Percentiles rank a stretch among this genome's conserved stretches.
Evolutionary conservation across 2,888 invertebrate species (phyloP).

Genomic region (Atethmia centrago): DNA sequence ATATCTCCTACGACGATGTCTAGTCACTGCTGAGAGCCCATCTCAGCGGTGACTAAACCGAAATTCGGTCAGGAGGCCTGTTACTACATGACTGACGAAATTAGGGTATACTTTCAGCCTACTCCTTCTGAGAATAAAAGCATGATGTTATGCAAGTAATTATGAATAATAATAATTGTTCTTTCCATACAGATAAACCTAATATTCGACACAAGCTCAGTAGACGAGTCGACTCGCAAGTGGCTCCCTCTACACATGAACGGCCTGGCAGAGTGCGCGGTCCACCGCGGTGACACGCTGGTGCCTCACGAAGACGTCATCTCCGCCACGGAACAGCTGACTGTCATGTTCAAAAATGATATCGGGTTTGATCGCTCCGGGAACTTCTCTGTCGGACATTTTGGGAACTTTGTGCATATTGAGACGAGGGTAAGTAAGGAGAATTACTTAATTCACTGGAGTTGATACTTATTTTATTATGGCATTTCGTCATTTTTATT

Average conservation of each 20-base stretch:
- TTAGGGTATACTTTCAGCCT: too few species aligned
- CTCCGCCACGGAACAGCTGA: slow-evolving; percentile 94
- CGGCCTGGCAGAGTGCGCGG: slow-evolving; percentile 94
- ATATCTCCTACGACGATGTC: too few species aligned
- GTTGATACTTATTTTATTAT: too few species aligned
- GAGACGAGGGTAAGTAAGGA: slow-evolving; percentile 91
- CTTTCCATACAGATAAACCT: slow-evolving; percentile 91
- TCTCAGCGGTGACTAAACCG: too few species aligned
- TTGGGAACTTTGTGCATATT: slow-evolving; percentile 92
- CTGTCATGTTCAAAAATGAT: slow-evolving; percentile 91
- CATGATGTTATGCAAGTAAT: too few species aligned
- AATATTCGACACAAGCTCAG: slow-evolving; percentile 92
- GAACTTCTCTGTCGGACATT: slow-evolving; percentile 93
- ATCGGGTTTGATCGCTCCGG: slow-evolving; percentile 91
- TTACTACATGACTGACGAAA: too few species aligned
- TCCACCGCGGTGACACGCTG: slow-evolving; percentile 90
- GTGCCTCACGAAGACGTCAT: slow-evolving; percentile 94
- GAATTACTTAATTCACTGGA: too few species aligned
- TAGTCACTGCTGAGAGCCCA: too few species aligned
- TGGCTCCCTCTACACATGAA: slow-evolving; percentile 95
- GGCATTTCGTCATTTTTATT: too few species aligned
- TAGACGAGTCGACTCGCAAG: slow-evolving; percentile 91
- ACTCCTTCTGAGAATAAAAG: too few species aligned
- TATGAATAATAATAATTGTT: too few species aligned
- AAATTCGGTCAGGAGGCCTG: too few species aligned